phyloP scores from a whole-genome alignment of 2,888 invertebrate species.

The Harmothoe impar region DNA sequence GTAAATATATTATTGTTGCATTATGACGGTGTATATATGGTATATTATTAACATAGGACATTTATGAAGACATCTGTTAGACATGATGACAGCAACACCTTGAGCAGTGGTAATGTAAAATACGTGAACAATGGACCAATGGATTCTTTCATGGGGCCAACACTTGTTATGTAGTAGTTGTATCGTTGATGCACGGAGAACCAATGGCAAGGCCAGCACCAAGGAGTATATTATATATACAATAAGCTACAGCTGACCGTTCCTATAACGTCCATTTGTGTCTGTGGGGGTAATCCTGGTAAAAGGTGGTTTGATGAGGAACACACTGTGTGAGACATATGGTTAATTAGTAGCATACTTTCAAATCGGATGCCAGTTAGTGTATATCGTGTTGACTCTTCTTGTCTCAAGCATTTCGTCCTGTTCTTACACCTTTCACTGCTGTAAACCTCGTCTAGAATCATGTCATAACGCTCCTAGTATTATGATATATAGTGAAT shows the following conservation, averaged over 20 bases:
- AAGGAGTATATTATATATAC: background rate
- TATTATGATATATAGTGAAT: background rate
- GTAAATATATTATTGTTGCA: background rate
- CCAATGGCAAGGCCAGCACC: background rate
- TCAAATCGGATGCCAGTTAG: background rate
- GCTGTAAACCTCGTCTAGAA: constrained; percentile 15
- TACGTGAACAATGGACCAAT: constrained; percentile 10
- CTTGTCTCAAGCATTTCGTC: background rate
- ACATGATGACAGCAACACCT: background rate
- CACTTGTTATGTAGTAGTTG: background rate
- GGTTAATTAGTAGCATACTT: background rate
- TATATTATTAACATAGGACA: too few relatives aligned
- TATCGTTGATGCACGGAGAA: background rate
- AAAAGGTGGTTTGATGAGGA: too few relatives aligned
- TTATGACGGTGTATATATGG: background rate
- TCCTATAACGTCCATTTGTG: background rate
- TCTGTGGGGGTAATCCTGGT: background rate
- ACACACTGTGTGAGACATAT: too few relatives aligned
- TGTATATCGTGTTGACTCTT: background rate
- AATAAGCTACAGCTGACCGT: background rate
- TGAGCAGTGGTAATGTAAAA: constrained; percentile 44
- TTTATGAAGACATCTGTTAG: background rate
- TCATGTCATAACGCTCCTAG: background rate
- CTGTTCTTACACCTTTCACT: background rate
- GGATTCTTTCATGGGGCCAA: constrained; percentile 54